phyloP scores from a whole-genome alignment of 2,888 invertebrate genomes.

The Drosophila borborema region DNA sequence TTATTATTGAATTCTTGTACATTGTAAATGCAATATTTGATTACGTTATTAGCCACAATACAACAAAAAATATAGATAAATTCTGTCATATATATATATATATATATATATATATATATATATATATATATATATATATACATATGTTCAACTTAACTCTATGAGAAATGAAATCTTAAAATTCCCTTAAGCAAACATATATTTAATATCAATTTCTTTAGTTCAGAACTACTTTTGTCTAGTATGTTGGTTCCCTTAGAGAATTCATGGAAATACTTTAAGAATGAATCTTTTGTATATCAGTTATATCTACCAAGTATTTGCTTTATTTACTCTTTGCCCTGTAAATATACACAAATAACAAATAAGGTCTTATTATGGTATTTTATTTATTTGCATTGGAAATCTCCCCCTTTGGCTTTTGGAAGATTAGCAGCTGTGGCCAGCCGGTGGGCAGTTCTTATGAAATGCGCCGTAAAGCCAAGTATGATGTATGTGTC shows the following conservation, averaged over 20 bases:
- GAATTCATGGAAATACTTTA: neutral
- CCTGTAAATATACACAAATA: slow-evolving; percentile 14
- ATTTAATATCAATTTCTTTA: neutral
- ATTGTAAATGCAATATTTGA: neutral
- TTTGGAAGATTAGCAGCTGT: slow-evolving; percentile 31
- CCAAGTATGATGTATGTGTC: slow-evolving; percentile 34
- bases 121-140: neutral
- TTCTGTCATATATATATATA: neutral
- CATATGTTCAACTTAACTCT: too few species aligned
- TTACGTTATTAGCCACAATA: neutral
- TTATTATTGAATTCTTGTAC: neutral
- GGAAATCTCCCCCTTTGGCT: slow-evolving; percentile 12
- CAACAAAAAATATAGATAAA: neutral
- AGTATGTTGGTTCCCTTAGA: neutral
- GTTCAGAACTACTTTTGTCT: neutral
- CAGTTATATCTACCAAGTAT: neutral
- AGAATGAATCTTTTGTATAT: slow-evolving; percentile 2
- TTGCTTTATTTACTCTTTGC: slow-evolving; percentile 5
- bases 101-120: too few species aligned
- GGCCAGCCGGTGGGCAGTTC: slow-evolving; percentile 28
- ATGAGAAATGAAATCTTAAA: too few species aligned
- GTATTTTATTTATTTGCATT: slow-evolving; percentile 27
- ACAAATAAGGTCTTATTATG: slow-evolving; percentile 32
- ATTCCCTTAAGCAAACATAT: neutral
- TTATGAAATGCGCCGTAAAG: slow-evolving; percentile 22